Conservation (phyloP, 2,113 vertebrate genomes). For the Chlorodrepanis virens region DNA sequence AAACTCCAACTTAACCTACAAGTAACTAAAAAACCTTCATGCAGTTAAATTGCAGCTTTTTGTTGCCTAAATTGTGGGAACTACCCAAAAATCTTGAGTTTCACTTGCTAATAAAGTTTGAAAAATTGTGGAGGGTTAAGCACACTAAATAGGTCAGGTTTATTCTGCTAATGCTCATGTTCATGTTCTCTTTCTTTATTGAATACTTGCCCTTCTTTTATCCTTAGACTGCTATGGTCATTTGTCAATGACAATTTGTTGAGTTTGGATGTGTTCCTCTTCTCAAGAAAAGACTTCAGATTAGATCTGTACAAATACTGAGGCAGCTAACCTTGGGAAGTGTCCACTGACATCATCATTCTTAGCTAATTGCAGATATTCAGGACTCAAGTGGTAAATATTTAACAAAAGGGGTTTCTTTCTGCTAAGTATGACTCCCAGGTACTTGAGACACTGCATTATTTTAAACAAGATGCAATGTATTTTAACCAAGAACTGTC, state of each 20-base stretch:
- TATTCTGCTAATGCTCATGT: neutral
- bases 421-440: neutral
- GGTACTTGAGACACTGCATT: neutral
- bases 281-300: slow-evolving; percentile 16
- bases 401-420: neutral
- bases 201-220: slow-evolving; percentile 28
- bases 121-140: neutral
- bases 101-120: neutral
- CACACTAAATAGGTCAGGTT: neutral
- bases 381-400: slow-evolving; percentile 46
- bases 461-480: neutral
- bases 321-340: slow-evolving; percentile 37
- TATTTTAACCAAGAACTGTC: neutral
- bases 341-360: slow-evolving; percentile 51
- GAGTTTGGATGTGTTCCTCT: slow-evolving; percentile 26
- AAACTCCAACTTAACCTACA: neutral
- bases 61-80: neutral
- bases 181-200: slow-evolving; percentile 14
- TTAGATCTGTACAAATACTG: slow-evolving; percentile 46
- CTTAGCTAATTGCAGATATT: slow-evolving; percentile 67
- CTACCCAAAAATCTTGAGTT: neutral
- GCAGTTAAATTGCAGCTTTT: slow-evolving; percentile 6
- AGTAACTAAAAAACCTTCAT: neutral
- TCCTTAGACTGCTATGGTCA: slow-evolving; percentile 11
- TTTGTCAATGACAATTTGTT: slow-evolving; percentile 57